A percentile compares a stretch with the other conserved stretches of the same genome.
Conservation (phyloP, 2,797 vertebrate species). For the Cyprinodon diabolis region DNA sequence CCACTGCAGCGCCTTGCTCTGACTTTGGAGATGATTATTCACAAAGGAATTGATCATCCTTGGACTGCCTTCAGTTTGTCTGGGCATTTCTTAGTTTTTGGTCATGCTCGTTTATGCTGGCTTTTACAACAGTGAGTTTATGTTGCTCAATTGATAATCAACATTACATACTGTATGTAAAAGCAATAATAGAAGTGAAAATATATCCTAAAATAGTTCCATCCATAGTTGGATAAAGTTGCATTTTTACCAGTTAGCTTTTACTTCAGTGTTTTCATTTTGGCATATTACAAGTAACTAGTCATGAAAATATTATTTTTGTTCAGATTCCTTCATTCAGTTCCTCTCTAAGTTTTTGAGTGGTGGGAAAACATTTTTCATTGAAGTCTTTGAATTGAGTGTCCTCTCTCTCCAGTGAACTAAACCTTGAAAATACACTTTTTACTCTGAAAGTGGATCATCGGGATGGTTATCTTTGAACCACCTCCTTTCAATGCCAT, state of each 20-base stretch:
- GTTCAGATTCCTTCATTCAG: background rate
- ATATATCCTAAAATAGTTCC: background rate
- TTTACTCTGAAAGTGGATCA: conserved; percentile 17
- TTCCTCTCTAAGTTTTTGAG: background rate
- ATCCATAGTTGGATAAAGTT: background rate
- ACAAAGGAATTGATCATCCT: background rate
- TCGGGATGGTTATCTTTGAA: conserved; percentile 11
- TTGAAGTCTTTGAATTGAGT: background rate
- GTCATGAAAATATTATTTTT: background rate
- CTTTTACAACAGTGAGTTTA: background rate
- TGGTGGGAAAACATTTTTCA: background rate
- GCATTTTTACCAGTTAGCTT: background rate
- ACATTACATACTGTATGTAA: background rate
- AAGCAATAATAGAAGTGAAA: background rate
- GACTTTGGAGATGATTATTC: background rate
- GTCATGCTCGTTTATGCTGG: background rate
- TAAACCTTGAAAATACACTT: conserved; percentile 10
- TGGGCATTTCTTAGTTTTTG: background rate
- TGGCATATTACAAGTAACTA: background rate
- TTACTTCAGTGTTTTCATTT: conserved; percentile 1
- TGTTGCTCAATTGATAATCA: conserved; percentile 2
- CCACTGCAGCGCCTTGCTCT: background rate
- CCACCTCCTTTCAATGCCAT: conserved; percentile 16
- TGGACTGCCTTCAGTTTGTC: conserved; percentile 4
- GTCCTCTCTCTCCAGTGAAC: conserved; percentile 3